Percentiles rank a stretch among this genome's conserved stretches.
Conservation (phyloP, 2,113 vertebrate species). For the Nothocercus nigrocapillus region DNA sequence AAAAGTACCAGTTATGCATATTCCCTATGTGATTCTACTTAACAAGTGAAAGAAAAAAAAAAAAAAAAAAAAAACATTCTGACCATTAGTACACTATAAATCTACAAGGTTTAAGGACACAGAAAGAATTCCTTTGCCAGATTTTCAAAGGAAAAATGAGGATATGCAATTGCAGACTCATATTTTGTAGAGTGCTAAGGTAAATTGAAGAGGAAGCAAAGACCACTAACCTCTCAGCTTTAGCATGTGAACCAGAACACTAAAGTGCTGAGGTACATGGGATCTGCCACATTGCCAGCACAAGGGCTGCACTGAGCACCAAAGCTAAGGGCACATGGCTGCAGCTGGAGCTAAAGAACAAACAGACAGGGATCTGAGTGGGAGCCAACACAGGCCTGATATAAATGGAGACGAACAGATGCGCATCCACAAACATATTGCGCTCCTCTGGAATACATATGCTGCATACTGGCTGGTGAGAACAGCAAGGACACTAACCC, state of each 20-base stretch:
- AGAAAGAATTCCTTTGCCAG: slow-evolving; percentile 7
- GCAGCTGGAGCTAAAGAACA: neutral
- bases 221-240: neutral
- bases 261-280: neutral
- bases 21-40: neutral
- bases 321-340: neutral
- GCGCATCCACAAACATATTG: neutral
- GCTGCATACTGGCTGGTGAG: neutral
- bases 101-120: neutral
- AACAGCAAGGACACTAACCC: neutral
- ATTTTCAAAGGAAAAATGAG: neutral
- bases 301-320: neutral
- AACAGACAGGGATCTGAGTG: neutral
- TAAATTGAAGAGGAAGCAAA: neutral
- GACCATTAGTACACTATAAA: slow-evolving; percentile 15
- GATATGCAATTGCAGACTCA: slow-evolving; percentile 25
- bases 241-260: neutral
- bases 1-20: neutral
- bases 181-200: neutral
- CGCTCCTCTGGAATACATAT: fast-evolving
- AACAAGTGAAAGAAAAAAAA: slow-evolving; percentile 27
- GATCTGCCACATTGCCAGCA: neutral
- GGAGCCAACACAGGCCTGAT: neutral
- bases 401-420: neutral
- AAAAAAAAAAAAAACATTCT: neutral